Evolutionary conservation across 2,888 invertebrate genomes (phyloP), one percentile per base, ranked within the genome.

Genomic region (Axea sp.): DNA sequence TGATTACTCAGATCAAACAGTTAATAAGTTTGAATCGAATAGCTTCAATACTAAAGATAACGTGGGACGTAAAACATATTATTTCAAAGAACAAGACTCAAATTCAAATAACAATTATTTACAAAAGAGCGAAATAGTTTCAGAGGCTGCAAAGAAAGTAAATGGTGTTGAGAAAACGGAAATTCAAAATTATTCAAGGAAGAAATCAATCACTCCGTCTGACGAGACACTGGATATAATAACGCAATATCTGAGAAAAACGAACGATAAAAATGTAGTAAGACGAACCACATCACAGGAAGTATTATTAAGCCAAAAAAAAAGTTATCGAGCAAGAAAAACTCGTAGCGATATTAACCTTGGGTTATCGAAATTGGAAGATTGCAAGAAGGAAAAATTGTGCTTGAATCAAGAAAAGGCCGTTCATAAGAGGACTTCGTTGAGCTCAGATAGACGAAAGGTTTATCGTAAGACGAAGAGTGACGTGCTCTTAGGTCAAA

Each of bases 391-490:
- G 0, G 31, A 19, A 22, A 11, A 12, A 1, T 28, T 28, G 9
- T 1, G 1, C 9, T 9, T 28, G 3, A 75, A 79, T 17, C 79
- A 76, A 11, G 79, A 78, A 17, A 43, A 71, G 1, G 24, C 62
- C 5, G 45, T 39, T 9, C 28, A 33, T 1, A 77, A 76, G 7
- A 78, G 53, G 31, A 76, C 76, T 5, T 76, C 77, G 1, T 75
- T 80, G 5, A 65, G 76, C 9, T 74, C 78, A 5, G 83, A 84
- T 22, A 79, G 74, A 55, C 79, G 81, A 30, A 85, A 84, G 37
- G 47, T 80, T 3, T 84, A 84, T 59, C 77, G 84, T 7, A 84
- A 83, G 57, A 83, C 82, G 15, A 84, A 78, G 51, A 86, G 84
- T 65, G 85, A 84, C 64, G 73, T 81, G 3, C 45, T 80, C 1